Base-by-base conservation (phyloP, 2,113 vertebrate species). In the Oncorhynchus keta region DNA sequence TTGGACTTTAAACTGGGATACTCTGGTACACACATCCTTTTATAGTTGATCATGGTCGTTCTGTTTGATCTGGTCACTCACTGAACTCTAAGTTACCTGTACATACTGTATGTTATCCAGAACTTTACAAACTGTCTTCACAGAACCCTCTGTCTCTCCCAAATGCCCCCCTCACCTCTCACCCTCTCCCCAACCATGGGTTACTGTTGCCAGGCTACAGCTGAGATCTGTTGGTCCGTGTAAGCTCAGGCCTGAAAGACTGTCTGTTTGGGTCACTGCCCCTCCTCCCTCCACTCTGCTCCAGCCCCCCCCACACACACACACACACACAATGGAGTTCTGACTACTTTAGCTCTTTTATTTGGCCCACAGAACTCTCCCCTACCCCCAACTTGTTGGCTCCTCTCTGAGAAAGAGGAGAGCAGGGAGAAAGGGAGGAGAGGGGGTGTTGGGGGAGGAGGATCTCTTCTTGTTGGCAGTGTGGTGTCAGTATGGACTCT, bases 321-420 rank as follows among this genome's bases (percentile, higher is more conserved):
- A 1, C 24, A 24, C 75, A 85, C 76, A 92, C 90, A 94, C 94
- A 95, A 94, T 94, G 86, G 89, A 84, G 88, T 94, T 93, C 92
- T 92, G 92, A 94, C 92, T 93, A 93, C 93, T 94, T 93, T 92
- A 89, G 92, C 85, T 92, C 93, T 92, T 94, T 94, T 93, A 94
- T 94, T 92, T 93, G 90, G 90, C 83, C 90, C 92, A 93, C 92
- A 94, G 93, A 93, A 92, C 87, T 84, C 84, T 87, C 79, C 91
- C 92, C 92, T 76, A 85, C 91, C 91, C 94, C 93, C 91, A 91
- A 92, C 87, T 89, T 45, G 9, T 45, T 91, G 88, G 87, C 88
- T 93, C 84, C 90, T 91, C 89, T 89, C 89, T 92, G 87, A 90
- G 90, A 92, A 91, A 85, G 84, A 81, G 85, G 81, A 82, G 84